Percentiles rank a stretch among this genome's conserved stretches.
These are phyloP conservation scores for Eupristina koningsbergeri DNA, from an alignment of 1,140 invertebrate genomes.

Conservation along the genomic window DNA sequence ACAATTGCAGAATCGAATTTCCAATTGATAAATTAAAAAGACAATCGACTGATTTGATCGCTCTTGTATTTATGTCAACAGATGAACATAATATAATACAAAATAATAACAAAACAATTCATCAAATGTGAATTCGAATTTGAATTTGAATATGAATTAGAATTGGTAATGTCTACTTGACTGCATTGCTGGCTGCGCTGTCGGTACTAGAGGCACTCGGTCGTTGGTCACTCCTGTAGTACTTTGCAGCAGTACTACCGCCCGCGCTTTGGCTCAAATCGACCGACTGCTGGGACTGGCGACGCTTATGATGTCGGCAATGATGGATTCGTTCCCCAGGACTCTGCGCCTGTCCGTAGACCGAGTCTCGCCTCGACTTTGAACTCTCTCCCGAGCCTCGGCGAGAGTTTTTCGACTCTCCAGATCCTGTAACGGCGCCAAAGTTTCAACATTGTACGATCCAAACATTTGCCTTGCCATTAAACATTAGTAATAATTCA, in stretches of 20 bases:
- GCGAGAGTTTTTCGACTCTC: conserved; percentile 69
- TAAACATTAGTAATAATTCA: too few species aligned
- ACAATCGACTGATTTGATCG: too few species aligned
- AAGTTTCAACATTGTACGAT: too few species aligned
- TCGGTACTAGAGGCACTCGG: conserved; percentile 87
- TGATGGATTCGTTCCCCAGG: conserved; percentile 66
- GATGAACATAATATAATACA: too few species aligned
- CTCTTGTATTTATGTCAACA: too few species aligned
- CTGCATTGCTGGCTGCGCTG: conserved; percentile 71
- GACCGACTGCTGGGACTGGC: conserved; percentile 77
- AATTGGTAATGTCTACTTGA: conserved; percentile 58
- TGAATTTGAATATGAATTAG: neutral
- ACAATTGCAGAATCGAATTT: too few species aligned
- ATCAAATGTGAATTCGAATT: neutral
- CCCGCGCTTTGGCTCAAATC: conserved; percentile 72
- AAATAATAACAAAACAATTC: too few species aligned
- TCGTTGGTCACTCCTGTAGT: conserved; percentile 78
- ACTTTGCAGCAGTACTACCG: conserved; percentile 65
- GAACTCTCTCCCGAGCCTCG: conserved; percentile 79
- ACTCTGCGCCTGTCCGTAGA: conserved; percentile 70
- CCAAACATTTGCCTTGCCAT: too few species aligned
- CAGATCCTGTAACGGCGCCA: conserved; percentile 59
- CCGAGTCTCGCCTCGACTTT: conserved; percentile 79
- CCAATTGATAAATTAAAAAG: too few species aligned
- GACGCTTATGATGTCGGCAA: conserved; percentile 70